Evolutionary conservation across 2,113 vertebrate genomes (phyloP).

Genomic region (Nyctibius bracteatus): DNA sequence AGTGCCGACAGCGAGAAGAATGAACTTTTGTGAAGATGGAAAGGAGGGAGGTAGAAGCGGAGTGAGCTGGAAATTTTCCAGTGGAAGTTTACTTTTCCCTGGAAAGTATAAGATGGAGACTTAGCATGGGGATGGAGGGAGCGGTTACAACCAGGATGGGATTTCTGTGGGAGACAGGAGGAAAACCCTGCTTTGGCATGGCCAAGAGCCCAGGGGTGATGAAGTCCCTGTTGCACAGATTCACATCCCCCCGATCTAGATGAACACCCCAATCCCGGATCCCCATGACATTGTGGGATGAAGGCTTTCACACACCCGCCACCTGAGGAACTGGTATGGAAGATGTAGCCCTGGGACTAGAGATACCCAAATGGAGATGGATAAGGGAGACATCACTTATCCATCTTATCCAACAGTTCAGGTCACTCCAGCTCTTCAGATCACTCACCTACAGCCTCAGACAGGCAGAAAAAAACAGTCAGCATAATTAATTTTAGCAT

Average conservation of each 20-base stretch:
- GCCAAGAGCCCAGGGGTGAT: background rate
- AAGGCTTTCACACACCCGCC: fast-evolving
- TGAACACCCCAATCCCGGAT: background rate
- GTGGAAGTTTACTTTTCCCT: background rate
- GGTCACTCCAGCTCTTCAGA: background rate
- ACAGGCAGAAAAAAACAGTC: background rate
- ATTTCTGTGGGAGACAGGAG: background rate
- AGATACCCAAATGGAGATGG: background rate
- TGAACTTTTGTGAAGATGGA: background rate
- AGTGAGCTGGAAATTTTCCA: background rate
- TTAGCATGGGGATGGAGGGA: background rate
- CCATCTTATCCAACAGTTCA: background rate
- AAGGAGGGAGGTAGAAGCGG: fast-evolving
- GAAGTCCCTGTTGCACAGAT: background rate
- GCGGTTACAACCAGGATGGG: background rate
- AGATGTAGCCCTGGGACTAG: background rate
- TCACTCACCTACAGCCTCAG: background rate
- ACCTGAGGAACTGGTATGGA: background rate
- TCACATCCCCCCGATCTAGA: fast-evolving
- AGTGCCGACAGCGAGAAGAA: background rate
- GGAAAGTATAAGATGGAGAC: background rate
- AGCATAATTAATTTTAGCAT: background rate
- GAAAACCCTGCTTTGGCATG: background rate
- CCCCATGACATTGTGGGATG: background rate
- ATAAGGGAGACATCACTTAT: background rate